Conservation (phyloP, 2,888 invertebrate species). For the Rhingia rostrata region DNA sequence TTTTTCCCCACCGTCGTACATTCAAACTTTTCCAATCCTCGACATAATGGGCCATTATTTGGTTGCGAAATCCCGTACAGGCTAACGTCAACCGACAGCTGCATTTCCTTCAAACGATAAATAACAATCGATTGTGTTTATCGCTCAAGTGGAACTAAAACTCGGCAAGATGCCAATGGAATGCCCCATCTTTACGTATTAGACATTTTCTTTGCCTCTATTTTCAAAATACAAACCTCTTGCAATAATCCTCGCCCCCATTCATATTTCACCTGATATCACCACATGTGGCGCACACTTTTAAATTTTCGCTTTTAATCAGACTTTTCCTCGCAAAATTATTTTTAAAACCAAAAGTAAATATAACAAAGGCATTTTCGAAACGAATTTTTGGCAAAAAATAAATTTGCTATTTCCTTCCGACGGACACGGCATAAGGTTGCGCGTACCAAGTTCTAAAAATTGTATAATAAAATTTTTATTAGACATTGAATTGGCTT, state of each 20-base stretch:
- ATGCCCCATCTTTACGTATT: slow-evolving; percentile 26
- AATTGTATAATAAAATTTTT: slow-evolving; percentile 3
- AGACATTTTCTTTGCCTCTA: neutral
- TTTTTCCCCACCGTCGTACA: too few relatives aligned
- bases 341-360: slow-evolving; percentile 31
- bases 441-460: slow-evolving; percentile 39
- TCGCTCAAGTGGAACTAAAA: slow-evolving; percentile 46
- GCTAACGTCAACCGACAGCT: slow-evolving; percentile 48
- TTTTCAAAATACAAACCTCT: slow-evolving; percentile 45
- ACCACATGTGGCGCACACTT: slow-evolving; percentile 31
- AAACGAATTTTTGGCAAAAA: slow-evolving; percentile 20
- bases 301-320: slow-evolving; percentile 13
- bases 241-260: slow-evolving; percentile 57
- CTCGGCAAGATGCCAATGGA: slow-evolving; percentile 66
- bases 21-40: neutral
- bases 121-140: slow-evolving; percentile 41
- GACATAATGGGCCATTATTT: neutral
- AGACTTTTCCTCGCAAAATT: neutral
- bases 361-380: slow-evolving; percentile 1
- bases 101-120: slow-evolving; percentile 44
- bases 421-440: slow-evolving; percentile 28
- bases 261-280: slow-evolving; percentile 25
- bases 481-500: slow-evolving; percentile 9
- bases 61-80: slow-evolving; percentile 4
- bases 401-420: slow-evolving; percentile 1